phyloP scores from a whole-genome alignment of 2,888 invertebrate genomes.

The Tridacna crocea region DNA sequence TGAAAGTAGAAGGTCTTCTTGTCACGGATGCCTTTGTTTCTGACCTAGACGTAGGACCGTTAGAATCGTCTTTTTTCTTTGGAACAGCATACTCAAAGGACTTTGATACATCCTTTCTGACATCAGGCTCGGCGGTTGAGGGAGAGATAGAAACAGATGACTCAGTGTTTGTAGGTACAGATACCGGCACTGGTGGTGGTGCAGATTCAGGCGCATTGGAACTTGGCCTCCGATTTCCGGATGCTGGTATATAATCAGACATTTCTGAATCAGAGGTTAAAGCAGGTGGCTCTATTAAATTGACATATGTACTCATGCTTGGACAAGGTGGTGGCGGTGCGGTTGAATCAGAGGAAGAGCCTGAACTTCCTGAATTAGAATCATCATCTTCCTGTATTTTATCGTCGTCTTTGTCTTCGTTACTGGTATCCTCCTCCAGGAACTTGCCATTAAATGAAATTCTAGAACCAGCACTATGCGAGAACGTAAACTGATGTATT shows the following conservation, averaged over 20 bases:
- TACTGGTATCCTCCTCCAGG: conserved; percentile 29
- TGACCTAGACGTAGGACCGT: neutral
- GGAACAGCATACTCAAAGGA: conserved; percentile 60
- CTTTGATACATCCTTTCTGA: conserved; percentile 30
- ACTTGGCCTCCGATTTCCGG: conserved; percentile 34
- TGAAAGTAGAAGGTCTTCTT: conserved; percentile 62
- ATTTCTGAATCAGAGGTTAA: neutral
- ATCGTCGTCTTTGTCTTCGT: neutral
- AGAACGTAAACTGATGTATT: conserved; percentile 14
- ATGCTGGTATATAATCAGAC: conserved; percentile 40
- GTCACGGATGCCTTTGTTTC: neutral
- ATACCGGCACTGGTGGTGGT: conserved; percentile 53
- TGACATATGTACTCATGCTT: conserved; percentile 47
- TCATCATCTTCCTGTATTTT: neutral
- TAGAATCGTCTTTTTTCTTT: conserved; percentile 17
- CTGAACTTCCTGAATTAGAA: neutral
- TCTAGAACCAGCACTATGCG: conserved; percentile 26
- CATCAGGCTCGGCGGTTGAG: conserved; percentile 14
- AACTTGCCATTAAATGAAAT: conserved; percentile 41
- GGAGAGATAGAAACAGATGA: conserved; percentile 40
- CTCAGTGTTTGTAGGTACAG: conserved; percentile 28
- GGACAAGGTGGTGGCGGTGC: conserved; percentile 46
- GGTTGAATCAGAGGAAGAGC: neutral
- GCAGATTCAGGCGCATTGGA: conserved; percentile 48
- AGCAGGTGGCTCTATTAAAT: conserved; percentile 6